Evolutionary conservation across 1,140 invertebrate species (phyloP).

Genomic region (Hyles euphorbiae): DNA sequence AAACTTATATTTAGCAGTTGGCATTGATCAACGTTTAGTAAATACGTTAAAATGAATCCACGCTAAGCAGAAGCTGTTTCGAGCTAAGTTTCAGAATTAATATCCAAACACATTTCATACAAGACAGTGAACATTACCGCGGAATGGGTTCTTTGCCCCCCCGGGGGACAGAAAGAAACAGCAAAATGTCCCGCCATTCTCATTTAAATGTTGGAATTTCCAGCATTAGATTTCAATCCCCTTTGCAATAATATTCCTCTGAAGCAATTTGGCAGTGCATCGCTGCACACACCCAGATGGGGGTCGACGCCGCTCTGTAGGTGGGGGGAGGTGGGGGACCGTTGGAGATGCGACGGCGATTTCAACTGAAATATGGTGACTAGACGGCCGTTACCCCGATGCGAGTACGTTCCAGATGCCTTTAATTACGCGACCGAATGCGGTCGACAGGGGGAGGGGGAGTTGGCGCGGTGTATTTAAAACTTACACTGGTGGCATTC

Average conservation of each 20-base stretch:
- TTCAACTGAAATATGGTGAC: constrained; percentile 46
- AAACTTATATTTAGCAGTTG: too few relatives aligned
- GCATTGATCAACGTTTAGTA: too few relatives aligned
- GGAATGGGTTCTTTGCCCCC: too few relatives aligned
- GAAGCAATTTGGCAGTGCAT: constrained; percentile 42
- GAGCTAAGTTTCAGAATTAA: too few relatives aligned
- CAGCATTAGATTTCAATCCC: constrained; percentile 23
- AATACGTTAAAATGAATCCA: too few relatives aligned
- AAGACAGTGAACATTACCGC: too few relatives aligned
- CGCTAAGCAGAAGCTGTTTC: too few relatives aligned
- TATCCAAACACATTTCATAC: too few relatives aligned
- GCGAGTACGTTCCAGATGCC: constrained; percentile 44
- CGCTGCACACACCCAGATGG: constrained; percentile 14
- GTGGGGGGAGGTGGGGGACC: constrained; percentile 8
- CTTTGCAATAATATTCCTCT: constrained; percentile 26
- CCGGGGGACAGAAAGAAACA: too few relatives aligned
- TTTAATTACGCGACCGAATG: constrained; percentile 45
- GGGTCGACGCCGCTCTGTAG: constrained; percentile 8
- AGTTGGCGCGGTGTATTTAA: constrained; percentile 31
- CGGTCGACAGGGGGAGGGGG: constrained; percentile 1
- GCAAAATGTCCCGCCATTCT: too few relatives aligned
- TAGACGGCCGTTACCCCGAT: constrained; percentile 42
- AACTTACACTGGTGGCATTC: constrained; percentile 27
- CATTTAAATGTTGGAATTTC: background rate
- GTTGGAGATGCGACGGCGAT: constrained; percentile 24